A percentile compares a stretch with the other conserved stretches of the same genome.
These are phyloP conservation scores for Apeltes quadracus DNA, from an alignment of 2,113 vertebrate species.

Conservation along the genomic window DNA sequence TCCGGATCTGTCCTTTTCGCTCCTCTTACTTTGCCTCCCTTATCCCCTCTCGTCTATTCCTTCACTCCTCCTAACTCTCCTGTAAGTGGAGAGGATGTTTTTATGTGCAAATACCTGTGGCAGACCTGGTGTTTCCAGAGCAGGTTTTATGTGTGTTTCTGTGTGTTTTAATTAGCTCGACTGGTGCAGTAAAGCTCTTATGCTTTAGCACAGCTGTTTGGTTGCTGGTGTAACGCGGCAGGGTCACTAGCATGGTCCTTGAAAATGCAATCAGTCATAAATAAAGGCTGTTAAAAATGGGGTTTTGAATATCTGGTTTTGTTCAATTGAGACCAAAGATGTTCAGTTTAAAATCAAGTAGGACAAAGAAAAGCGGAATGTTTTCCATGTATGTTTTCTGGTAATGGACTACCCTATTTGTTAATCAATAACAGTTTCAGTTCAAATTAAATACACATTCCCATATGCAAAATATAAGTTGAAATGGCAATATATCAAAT, in stretches of 20 bases:
- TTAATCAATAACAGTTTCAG: neutral
- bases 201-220: slow-evolving; percentile 26
- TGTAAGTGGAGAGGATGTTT: slow-evolving; percentile 38
- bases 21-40: neutral
- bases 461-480: neutral
- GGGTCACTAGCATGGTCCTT: slow-evolving; percentile 5
- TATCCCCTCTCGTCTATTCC: neutral
- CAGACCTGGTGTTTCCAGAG: slow-evolving; percentile 53
- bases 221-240: slow-evolving; percentile 18
- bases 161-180: slow-evolving; percentile 50
- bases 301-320: neutral
- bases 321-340: neutral
- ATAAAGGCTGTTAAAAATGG: neutral
- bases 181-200: slow-evolving; percentile 37
- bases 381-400: neutral
- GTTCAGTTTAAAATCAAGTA: neutral
- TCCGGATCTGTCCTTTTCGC: slow-evolving; percentile 8
- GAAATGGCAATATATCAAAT: neutral
- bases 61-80: neutral
- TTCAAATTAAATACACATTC: neutral
- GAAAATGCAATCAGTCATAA: neutral
- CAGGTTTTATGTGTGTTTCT: slow-evolving; percentile 57
- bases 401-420: neutral
- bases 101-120: slow-evolving; percentile 69
- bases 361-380: neutral